A percentile compares a stretch with the other conserved stretches of the same genome.
Evolutionary conservation across 1,140 invertebrate species (phyloP).

Genomic region (Gonioctena quinquepunctata): DNA sequence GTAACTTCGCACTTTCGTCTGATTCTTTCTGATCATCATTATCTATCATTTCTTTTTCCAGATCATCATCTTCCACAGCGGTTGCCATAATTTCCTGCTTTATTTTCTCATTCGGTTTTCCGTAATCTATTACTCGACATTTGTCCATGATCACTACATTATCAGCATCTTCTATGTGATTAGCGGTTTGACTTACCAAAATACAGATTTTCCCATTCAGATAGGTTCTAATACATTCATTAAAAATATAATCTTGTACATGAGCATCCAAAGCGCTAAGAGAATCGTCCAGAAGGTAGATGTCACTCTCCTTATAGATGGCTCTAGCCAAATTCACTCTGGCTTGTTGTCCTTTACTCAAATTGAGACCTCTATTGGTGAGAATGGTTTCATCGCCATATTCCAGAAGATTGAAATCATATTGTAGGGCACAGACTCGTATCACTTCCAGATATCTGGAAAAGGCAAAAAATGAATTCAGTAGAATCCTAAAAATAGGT

Average conservation of each 20-base stretch:
- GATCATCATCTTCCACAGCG: slow-evolving; percentile 7
- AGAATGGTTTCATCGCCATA: slow-evolving; percentile 79
- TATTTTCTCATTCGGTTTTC: slow-evolving; percentile 45
- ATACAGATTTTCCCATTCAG: slow-evolving; percentile 73
- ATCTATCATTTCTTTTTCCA: slow-evolving; percentile 14
- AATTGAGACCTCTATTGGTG: slow-evolving; percentile 76
- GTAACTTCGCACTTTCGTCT: not conserved
- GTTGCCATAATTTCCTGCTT: slow-evolving; percentile 15
- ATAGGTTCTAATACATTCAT: slow-evolving; percentile 71
- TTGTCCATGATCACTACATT: slow-evolving; percentile 67
- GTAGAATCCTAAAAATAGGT: no score
- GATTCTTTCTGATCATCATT: slow-evolving; percentile 9
- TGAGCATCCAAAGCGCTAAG: slow-evolving; percentile 81
- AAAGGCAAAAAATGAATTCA: not conserved
- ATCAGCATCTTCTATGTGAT: slow-evolving; percentile 79
- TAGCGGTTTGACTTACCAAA: slow-evolving; percentile 80
- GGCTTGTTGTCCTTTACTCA: slow-evolving; percentile 88
- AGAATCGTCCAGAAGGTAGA: slow-evolving; percentile 83
- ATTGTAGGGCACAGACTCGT: slow-evolving; percentile 68
- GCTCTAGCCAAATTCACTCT: slow-evolving; percentile 85
- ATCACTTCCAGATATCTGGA: slow-evolving; percentile 41
- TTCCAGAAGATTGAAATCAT: slow-evolving; percentile 71
- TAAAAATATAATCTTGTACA: slow-evolving; percentile 81
- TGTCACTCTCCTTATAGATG: slow-evolving; percentile 77
- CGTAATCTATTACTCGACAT: slow-evolving; percentile 56